These are phyloP conservation scores for Hemiprocne comata DNA, from an alignment of 2,113 vertebrate species.

Conservation along the genomic window DNA sequence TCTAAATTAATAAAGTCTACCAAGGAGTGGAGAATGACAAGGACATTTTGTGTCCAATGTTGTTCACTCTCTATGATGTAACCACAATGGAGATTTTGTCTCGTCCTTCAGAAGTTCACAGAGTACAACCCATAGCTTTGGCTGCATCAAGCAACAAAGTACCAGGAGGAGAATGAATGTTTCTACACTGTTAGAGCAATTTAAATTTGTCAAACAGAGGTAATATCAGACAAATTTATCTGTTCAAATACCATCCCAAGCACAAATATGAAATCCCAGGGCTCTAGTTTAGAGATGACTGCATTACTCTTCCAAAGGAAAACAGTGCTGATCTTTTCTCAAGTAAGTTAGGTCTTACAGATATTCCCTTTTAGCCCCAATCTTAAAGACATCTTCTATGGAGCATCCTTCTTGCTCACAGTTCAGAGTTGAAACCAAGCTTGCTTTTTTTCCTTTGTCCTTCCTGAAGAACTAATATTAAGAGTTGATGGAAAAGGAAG, in stretches of 20 bases:
- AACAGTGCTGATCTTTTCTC: background rate
- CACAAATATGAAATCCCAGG: background rate
- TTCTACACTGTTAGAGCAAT: background rate
- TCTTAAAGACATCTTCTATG: background rate
- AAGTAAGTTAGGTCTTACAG: background rate
- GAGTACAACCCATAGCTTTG: background rate
- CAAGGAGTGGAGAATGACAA: background rate
- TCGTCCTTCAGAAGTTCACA: background rate
- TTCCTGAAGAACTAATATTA: background rate
- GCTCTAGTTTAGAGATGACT: background rate
- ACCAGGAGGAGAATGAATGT: background rate
- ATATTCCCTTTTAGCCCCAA: background rate
- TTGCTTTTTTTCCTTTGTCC: background rate
- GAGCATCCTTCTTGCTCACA: background rate
- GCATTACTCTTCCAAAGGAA: background rate
- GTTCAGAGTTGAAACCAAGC: background rate
- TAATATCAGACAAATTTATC: background rate
- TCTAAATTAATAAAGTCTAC: conserved; percentile 37
- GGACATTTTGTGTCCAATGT: background rate
- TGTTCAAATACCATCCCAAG: background rate
- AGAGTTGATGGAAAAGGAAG: background rate
- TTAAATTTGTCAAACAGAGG: background rate
- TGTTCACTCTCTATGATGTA: background rate
- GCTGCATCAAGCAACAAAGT: background rate
- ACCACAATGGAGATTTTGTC: background rate